phyloP scores from a whole-genome alignment of 2,888 invertebrate genomes.

The Leptinotarsa rubiginosa region DNA sequence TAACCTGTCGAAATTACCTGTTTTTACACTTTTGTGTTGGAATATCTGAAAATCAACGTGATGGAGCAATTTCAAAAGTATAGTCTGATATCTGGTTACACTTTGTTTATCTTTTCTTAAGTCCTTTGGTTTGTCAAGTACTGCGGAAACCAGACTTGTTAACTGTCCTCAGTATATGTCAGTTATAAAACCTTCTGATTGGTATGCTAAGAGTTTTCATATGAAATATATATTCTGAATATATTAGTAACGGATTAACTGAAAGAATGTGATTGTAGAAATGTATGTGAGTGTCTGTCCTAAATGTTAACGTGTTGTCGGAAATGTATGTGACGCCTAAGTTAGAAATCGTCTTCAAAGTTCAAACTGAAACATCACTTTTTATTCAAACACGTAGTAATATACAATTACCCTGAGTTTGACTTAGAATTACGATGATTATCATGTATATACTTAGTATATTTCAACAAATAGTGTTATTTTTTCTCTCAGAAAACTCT shows the following conservation, averaged over 20 bases:
- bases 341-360: slow-evolving; percentile 33
- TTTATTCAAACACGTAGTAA: slow-evolving; percentile 37
- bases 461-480: not conserved
- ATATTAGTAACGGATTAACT: slow-evolving; percentile 44
- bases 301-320: slow-evolving; percentile 53
- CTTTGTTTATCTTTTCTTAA: no score
- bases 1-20: no score
- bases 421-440: slow-evolving; percentile 28
- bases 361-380: slow-evolving; percentile 36
- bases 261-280: slow-evolving; percentile 48
- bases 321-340: slow-evolving; percentile 46
- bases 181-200: no score
- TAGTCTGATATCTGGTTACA: no score
- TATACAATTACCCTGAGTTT: slow-evolving; percentile 32
- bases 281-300: slow-evolving; percentile 44
- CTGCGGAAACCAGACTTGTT: no score
- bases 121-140: no score
- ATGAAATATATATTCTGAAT: slow-evolving; percentile 28
- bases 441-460: slow-evolving; percentile 8
- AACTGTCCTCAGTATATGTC: no score
- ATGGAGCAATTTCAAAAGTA: no score
- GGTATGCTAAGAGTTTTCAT: slow-evolving; percentile 23
- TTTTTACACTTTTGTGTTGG: no score
- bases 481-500: not conserved
- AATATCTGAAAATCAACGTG: no score